Conservation (phyloP, 30 jellyfish, hydroid and myxozoan species). For the Aurelia sp. region DNA sequence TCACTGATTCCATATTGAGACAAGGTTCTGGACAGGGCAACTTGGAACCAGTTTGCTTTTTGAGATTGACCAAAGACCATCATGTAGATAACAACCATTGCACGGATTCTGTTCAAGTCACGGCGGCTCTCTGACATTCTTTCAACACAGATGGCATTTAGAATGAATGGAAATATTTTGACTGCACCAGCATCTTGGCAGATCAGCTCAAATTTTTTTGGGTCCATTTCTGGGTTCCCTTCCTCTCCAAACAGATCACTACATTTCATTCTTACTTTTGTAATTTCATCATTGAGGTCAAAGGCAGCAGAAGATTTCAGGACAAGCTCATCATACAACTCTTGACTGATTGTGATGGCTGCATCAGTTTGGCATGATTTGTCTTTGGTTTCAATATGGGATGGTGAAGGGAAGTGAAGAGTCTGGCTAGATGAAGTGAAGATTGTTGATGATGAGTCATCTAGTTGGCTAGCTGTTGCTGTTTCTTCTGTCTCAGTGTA, state of each 20-base stretch:
- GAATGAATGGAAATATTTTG: constrained; percentile 20
- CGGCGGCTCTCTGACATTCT: constrained; percentile 34
- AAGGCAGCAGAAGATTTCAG: constrained; percentile 27
- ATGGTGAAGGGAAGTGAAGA: background rate
- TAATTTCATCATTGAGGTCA: constrained; percentile 12
- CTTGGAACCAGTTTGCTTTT: constrained; percentile 52
- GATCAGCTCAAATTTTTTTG: constrained; percentile 25
- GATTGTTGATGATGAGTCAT: background rate
- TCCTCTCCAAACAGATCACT: constrained; percentile 44
- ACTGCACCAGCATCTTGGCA: constrained; percentile 41
- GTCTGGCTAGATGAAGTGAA: constrained; percentile 35
- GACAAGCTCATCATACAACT: constrained; percentile 26
- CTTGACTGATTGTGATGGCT: constrained; percentile 8
- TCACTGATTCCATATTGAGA: constrained; percentile 39
- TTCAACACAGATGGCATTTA: constrained; percentile 21
- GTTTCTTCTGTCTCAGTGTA: constrained; percentile 2
- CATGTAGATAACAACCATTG: constrained; percentile 5
- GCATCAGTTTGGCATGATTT: constrained; percentile 21
- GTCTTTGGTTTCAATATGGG: constrained; percentile 2
- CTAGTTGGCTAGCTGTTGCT: background rate
- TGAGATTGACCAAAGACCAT: constrained; percentile 27
- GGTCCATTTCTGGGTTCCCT: constrained; percentile 60
- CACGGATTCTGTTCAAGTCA: background rate
- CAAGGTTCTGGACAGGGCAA: constrained; percentile 34
- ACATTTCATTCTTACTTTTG: constrained; percentile 31